Conservation (phyloP, 2,888 invertebrate species). For the Standfussiana lucernea region DNA sequence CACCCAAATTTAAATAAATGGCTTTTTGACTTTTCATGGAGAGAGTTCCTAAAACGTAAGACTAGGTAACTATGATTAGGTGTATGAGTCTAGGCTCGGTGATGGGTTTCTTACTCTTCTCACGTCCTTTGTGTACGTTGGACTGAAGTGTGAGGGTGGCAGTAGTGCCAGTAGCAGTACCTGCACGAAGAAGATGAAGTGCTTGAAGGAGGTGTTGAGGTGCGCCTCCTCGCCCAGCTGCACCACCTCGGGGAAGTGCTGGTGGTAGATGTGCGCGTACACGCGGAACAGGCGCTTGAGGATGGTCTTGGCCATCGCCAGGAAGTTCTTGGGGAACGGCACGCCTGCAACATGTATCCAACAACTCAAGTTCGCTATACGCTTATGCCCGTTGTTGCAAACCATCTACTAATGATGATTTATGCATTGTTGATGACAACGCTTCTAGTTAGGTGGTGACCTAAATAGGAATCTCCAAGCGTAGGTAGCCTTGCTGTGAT, state of each 20-base stretch:
- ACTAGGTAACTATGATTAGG: neutral
- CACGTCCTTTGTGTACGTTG: neutral
- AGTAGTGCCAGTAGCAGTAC: slow-evolving; percentile 78
- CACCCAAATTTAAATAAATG: neutral
- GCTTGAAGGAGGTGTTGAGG: slow-evolving; percentile 99
- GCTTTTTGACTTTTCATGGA: neutral
- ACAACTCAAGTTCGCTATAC: neutral
- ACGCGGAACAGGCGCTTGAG: slow-evolving; percentile 99
- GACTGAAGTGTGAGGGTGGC: neutral
- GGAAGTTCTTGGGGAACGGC: slow-evolving; percentile 99
- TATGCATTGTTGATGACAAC: neutral
- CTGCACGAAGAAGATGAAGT: slow-evolving; percentile 99
- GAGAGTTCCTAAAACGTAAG: neutral
- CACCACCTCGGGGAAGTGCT: slow-evolving; percentile 99
- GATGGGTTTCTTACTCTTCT: neutral
- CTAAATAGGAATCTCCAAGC: too few relatives aligned
- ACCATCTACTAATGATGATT: neutral
- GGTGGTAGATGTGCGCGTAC: slow-evolving; percentile 99
- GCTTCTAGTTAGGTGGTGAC: neutral
- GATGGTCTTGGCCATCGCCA: slow-evolving; percentile 99
- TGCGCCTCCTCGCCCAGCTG: slow-evolving; percentile 99
- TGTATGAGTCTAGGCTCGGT: neutral
- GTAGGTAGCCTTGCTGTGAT: neutral
- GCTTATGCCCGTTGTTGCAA: neutral
- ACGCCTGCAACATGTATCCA: slow-evolving; percentile 91